These are phyloP conservation scores for Psilopsiagon aymara DNA, from an alignment of 2,113 vertebrate genomes.

Conservation along the genomic window DNA sequence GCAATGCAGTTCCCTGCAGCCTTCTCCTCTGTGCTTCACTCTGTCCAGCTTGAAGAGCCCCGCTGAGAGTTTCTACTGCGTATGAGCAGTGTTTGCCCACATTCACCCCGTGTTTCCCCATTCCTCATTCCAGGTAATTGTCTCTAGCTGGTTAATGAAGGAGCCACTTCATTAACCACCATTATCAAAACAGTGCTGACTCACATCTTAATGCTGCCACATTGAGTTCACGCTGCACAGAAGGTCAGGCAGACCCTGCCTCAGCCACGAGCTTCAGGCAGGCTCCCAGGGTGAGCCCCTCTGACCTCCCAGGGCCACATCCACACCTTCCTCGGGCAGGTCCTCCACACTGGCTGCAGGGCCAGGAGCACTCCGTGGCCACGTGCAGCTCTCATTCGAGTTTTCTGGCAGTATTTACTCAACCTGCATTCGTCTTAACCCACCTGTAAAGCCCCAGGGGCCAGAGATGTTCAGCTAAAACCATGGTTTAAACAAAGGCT, in stretches of 20 bases:
- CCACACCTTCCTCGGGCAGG: fast-evolving
- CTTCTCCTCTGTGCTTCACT: not conserved
- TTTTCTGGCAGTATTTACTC: not conserved
- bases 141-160: not conserved
- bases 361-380: not conserved
- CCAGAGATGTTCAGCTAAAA: not conserved
- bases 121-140: not conserved
- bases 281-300: not conserved
- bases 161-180: not conserved
- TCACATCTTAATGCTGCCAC: not conserved
- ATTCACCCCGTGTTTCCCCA: not conserved
- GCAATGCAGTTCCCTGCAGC: not conserved
- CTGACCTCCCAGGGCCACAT: fast-evolving
- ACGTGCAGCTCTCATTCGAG: fast-evolving
- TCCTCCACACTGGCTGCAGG: fast-evolving
- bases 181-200: not conserved
- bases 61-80: not conserved
- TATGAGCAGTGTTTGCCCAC: not conserved
- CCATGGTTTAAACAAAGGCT: not conserved
- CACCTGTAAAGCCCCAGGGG: not conserved
- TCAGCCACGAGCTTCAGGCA: not conserved
- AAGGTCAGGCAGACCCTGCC: not conserved
- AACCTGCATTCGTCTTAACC: fast-evolving
- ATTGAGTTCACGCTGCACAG: not conserved
- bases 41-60: not conserved